phyloP scores from a whole-genome alignment of 2,888 invertebrate genomes.

The Mylabris sibirica region DNA sequence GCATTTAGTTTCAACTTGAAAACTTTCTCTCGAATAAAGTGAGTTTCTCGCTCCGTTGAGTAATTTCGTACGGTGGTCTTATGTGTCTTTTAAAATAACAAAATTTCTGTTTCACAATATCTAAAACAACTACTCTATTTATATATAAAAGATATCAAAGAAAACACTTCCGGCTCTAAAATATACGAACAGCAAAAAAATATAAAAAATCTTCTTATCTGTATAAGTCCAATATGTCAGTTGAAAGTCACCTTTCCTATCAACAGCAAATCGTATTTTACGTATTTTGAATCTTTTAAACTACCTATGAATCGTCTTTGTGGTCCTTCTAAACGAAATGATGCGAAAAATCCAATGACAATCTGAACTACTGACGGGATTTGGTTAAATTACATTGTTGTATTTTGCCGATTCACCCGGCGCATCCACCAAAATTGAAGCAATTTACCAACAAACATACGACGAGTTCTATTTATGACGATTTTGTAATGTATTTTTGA shows the following conservation, averaged over 20 bases:
- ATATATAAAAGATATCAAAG: background rate
- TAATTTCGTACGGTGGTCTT: conserved; percentile 34
- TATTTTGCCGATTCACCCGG: background rate
- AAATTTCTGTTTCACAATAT: conserved; percentile 29
- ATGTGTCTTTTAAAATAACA: conserved; percentile 32
- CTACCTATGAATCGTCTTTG: background rate
- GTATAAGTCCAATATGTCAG: conserved; percentile 15
- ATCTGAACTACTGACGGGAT: background rate
- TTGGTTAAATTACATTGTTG: background rate
- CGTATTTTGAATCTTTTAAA: background rate
- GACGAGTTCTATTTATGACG: background rate
- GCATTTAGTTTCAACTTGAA: conserved; percentile 32
- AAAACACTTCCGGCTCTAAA: background rate
- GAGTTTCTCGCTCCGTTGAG: conserved; percentile 36
- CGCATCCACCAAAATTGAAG: conserved; percentile 10
- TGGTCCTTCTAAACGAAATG: background rate
- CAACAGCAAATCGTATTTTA: background rate
- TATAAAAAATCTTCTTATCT: conserved; percentile 19
- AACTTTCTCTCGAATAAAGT: conserved; percentile 33
- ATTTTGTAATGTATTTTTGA: no score
- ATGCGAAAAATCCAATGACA: conserved; percentile 4
- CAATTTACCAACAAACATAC: no score
- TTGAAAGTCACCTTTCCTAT: background rate
- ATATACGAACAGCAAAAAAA: background rate
- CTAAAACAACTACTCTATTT: conserved; percentile 28